Percentiles rank a stretch among this genome's conserved stretches.
Conservation (phyloP, 2,113 vertebrate genomes). For the Struthio camelus region DNA sequence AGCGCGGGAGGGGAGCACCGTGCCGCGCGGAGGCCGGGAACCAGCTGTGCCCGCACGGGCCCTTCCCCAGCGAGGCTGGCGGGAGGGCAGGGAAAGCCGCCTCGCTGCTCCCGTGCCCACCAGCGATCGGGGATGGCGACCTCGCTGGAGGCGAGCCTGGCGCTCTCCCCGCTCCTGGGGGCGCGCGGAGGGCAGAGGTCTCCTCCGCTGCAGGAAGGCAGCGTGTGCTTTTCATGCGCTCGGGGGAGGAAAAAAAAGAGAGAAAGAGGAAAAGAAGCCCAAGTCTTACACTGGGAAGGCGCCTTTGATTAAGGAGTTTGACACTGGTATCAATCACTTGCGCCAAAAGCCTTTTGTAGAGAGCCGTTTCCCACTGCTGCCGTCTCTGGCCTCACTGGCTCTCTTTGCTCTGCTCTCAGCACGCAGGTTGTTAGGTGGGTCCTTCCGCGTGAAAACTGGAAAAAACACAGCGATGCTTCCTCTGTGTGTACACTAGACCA, state of each 20-base stretch:
- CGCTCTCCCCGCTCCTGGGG: background rate
- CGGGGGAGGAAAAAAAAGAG: no score
- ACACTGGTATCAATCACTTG: background rate
- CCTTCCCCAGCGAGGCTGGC: no score
- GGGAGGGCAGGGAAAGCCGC: no score
- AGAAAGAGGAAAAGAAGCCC: no score
- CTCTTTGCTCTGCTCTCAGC: background rate
- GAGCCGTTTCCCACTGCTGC: background rate
- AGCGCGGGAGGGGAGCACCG: no score
- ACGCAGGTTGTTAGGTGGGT: background rate
- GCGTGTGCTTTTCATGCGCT: background rate
- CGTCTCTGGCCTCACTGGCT: background rate
- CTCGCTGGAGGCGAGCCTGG: background rate
- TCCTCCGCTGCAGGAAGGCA: background rate
- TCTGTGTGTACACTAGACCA: background rate
- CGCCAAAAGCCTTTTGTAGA: no score
- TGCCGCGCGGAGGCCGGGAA: no score
- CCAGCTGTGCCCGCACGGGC: no score
- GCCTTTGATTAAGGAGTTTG: background rate
- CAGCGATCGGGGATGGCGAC: background rate
- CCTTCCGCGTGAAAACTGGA: background rate
- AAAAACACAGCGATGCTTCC: background rate
- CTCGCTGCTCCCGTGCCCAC: background rate
- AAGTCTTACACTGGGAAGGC: background rate
- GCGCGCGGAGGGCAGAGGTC: no score